Percentiles rank a stretch among this genome's conserved stretches.
These are phyloP conservation scores for Astropecten irregularis DNA, from an alignment of 53 echinoderm and acorn worm species.

Conservation along the genomic window DNA sequence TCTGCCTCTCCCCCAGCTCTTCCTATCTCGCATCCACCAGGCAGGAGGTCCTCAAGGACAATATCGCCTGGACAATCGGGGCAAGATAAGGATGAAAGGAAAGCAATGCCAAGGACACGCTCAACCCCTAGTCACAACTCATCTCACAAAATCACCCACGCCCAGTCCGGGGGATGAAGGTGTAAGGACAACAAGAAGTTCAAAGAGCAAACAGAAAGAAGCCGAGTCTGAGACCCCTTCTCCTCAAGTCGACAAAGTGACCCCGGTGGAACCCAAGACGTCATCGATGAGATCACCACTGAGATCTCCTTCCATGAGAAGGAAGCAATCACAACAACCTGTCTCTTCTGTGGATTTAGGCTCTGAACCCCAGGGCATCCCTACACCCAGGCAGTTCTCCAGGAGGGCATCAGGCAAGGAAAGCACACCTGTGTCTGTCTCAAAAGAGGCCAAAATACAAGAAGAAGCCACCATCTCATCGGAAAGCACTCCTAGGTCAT, in stretches of 20 bases:
- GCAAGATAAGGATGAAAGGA: background rate
- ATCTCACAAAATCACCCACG: background rate
- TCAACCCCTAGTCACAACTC: background rate
- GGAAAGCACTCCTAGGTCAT: constrained; percentile 3
- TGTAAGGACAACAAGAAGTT: background rate
- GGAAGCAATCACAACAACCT: too few species aligned
- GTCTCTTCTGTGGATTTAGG: too few species aligned
- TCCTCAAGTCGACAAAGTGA: background rate
- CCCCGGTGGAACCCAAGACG: background rate
- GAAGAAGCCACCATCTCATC: background rate
- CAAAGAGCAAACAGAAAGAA: background rate
- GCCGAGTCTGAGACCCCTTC: background rate
- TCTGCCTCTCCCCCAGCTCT: background rate
- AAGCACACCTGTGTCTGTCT: background rate
- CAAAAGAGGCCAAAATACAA: background rate
- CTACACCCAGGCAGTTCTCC: background rate
- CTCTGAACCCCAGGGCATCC: background rate
- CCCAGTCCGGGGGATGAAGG: background rate
- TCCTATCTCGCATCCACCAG: constrained; percentile 25
- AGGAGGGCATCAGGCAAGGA: background rate
- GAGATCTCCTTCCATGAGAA: background rate
- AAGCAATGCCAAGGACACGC: background rate
- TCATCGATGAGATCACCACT: background rate
- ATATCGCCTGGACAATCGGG: background rate
- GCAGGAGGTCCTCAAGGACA: constrained; percentile 5